phyloP scores from a whole-genome alignment of 1,140 invertebrate genomes.

The Drosophila biarmipes region DNA sequence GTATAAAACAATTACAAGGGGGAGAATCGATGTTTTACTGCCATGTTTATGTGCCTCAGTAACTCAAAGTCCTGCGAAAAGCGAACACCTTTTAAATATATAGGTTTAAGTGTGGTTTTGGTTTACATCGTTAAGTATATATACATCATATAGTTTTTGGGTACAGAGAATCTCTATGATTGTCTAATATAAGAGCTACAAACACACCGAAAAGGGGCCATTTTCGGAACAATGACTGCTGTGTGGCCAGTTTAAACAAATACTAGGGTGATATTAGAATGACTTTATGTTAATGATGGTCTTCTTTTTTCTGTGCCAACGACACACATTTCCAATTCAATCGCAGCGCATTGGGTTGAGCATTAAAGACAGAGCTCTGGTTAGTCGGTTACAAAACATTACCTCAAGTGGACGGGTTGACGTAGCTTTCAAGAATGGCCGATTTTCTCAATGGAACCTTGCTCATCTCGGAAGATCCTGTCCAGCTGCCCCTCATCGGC shows the following conservation, averaged over 20 bases:
- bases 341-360: not conserved
- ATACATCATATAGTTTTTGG: too few species aligned
- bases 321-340: slow-evolving; percentile 16
- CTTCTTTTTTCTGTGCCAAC: not conserved
- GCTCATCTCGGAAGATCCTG: slow-evolving; percentile 24
- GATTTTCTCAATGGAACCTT: slow-evolving; percentile 7
- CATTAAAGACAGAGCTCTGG: not conserved
- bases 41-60: not conserved
- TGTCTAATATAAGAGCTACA: too few species aligned
- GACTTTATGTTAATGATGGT: slow-evolving; percentile 8
- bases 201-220: not conserved
- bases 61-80: too few species aligned
- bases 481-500: slow-evolving; percentile 87
- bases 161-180: too few species aligned
- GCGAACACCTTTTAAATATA: too few species aligned
- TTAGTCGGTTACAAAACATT: not conserved
- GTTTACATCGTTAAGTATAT: too few species aligned
- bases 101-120: too few species aligned
- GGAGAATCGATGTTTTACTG: not conserved
- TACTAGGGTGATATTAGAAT: not conserved
- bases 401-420: not conserved
- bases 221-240: not conserved
- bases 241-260: not conserved
- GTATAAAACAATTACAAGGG: slow-evolving; percentile 12
- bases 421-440: not conserved